Evolutionary conservation across 1,140 invertebrate genomes (phyloP).

Genomic region (Orchesella cincta): DNA sequence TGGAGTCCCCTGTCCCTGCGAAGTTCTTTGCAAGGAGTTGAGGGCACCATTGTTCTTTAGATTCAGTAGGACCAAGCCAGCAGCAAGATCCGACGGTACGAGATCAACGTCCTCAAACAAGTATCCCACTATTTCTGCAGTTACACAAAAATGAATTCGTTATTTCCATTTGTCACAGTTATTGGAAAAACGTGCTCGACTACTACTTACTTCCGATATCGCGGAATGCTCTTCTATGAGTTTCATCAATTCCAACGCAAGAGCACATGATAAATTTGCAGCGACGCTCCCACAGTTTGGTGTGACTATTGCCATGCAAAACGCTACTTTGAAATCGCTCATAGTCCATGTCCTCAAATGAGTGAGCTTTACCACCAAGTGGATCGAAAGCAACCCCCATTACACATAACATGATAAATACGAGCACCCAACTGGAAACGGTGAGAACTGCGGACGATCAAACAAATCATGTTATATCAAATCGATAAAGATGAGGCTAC

Average conservation of each 20-base stretch:
- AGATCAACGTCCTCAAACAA: conserved; percentile 81
- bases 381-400: conserved; percentile 79
- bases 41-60: conserved; percentile 60
- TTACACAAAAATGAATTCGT: conserved; percentile 60
- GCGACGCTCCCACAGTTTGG: conserved; percentile 58
- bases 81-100: conserved; percentile 84
- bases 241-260: conserved; percentile 73
- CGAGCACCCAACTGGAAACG: conserved; percentile 77
- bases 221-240: conserved; percentile 77
- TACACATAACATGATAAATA: conserved; percentile 71
- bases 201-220: conserved; percentile 82
- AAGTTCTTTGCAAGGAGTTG: not conserved
- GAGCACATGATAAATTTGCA: conserved; percentile 74
- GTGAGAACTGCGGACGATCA: conserved; percentile 69
- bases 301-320: conserved; percentile 47
- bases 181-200: conserved; percentile 59
- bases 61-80: conserved; percentile 76
- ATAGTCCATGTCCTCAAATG: conserved; percentile 61
- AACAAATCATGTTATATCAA: not conserved
- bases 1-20: not conserved
- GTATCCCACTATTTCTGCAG: conserved; percentile 69
- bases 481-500: not conserved
- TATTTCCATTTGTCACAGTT: too few relatives aligned
- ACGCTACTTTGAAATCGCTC: conserved; percentile 50
- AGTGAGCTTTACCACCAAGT: conserved; percentile 61